Evolutionary conservation across 2,113 vertebrate genomes (phyloP).

Genomic region (Alectura lathami): DNA sequence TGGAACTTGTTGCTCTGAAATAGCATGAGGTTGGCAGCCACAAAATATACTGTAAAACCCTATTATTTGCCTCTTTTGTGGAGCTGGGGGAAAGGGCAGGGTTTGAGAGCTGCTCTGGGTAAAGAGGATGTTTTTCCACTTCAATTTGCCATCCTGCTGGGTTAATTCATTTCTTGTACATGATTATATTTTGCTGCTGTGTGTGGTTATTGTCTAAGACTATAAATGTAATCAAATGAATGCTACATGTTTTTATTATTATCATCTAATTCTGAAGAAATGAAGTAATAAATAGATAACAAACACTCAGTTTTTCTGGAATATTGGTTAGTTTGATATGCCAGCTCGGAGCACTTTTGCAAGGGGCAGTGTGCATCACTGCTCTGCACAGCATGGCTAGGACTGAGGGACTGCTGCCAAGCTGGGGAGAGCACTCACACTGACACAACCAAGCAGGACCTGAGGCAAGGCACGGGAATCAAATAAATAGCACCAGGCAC

Average conservation of each 20-base stretch:
- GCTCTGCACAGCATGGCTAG: background rate
- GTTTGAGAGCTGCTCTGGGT: background rate
- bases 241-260: background rate
- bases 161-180: background rate
- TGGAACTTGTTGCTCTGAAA: background rate
- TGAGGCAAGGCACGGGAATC: background rate
- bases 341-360: background rate
- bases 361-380: background rate
- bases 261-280: background rate
- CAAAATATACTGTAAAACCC: background rate
- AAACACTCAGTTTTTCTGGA: background rate
- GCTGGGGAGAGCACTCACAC: background rate
- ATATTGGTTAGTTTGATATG: background rate
- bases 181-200: background rate
- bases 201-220: background rate
- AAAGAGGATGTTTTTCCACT: background rate
- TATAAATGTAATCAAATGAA: background rate
- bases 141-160: background rate
- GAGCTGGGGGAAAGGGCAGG: background rate
- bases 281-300: background rate
- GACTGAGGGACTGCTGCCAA: background rate
- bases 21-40: background rate
- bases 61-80: background rate
- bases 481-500: background rate
- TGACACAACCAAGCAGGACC: background rate